These are phyloP conservation scores for Rhombomys opimus DNA, from an alignment of 2,113 vertebrate genomes.

Conservation along the genomic window DNA sequence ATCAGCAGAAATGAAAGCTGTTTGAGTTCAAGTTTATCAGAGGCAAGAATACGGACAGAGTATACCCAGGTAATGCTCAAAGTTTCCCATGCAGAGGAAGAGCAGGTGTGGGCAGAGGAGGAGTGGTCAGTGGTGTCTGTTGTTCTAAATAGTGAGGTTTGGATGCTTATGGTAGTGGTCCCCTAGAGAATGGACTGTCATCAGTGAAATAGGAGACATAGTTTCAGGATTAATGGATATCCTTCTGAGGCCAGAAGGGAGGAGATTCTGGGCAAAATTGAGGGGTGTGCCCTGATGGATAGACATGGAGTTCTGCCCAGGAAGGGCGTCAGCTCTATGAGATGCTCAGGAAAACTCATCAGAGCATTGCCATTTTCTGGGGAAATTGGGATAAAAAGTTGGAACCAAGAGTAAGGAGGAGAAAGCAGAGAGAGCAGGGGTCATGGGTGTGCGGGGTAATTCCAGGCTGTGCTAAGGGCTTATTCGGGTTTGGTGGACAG, in stretches of 20 bases:
- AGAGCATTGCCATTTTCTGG: background rate
- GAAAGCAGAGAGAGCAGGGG: background rate
- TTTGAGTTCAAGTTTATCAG: background rate
- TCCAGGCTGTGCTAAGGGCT: background rate
- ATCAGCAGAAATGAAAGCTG: background rate
- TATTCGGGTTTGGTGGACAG: background rate
- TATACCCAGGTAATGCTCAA: background rate
- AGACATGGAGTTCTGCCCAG: fast-evolving
- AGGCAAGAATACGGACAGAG: background rate
- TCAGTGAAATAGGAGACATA: background rate
- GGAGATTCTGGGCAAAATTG: background rate
- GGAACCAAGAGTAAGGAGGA: background rate
- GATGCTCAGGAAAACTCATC: background rate
- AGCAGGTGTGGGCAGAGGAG: background rate
- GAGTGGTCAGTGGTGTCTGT: background rate
- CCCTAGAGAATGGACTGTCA: background rate
- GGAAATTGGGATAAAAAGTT: background rate
- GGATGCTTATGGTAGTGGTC: background rate
- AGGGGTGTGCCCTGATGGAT: background rate
- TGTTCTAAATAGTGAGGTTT: background rate
- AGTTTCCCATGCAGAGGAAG: background rate
- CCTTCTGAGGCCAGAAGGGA: background rate
- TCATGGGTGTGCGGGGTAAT: background rate
- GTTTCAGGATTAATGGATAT: background rate
- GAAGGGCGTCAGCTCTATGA: background rate